Evolutionary conservation across 2,797 vertebrate genomes (phyloP).

Genomic region (Gallirallus australis): DNA sequence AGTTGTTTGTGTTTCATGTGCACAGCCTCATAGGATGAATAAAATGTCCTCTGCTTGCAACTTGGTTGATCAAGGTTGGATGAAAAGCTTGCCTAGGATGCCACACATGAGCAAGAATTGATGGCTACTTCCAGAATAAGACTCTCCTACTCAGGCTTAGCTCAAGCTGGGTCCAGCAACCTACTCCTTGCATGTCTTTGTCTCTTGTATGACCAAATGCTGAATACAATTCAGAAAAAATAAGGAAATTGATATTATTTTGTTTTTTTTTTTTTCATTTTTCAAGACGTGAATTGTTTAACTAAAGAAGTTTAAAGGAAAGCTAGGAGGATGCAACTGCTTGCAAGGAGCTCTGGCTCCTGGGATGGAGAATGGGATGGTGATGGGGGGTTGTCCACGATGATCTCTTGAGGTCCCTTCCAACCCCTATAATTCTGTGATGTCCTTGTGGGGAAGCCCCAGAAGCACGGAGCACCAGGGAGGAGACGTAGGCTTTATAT

Average conservation of each 20-base stretch:
- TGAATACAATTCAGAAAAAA: not conserved
- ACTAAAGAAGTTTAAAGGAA: not conserved
- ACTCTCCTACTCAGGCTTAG: not conserved
- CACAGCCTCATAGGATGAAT: not conserved
- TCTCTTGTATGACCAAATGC: not conserved
- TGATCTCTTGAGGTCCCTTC: too few relatives aligned
- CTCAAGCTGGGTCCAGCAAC: not conserved
- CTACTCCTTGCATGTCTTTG: accelerated
- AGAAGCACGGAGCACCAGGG: not conserved
- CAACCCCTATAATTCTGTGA: too few relatives aligned
- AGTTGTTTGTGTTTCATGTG: not conserved
- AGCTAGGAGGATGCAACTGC: not conserved
- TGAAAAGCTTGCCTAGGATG: not conserved
- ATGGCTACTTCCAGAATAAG: not conserved
- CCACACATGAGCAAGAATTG: not conserved
- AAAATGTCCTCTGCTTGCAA: not conserved
- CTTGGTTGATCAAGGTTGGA: not conserved
- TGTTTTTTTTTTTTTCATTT: not conserved
- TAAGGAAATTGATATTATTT: not conserved
- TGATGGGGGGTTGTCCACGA: too few relatives aligned
- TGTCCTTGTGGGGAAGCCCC: not conserved
- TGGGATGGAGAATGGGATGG: not conserved
- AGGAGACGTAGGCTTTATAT: not conserved
- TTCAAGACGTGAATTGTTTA: not conserved
- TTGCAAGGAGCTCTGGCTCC: not conserved